Conservation (phyloP, 2,888 invertebrate species). For the Ormyrus pomaceus region DNA sequence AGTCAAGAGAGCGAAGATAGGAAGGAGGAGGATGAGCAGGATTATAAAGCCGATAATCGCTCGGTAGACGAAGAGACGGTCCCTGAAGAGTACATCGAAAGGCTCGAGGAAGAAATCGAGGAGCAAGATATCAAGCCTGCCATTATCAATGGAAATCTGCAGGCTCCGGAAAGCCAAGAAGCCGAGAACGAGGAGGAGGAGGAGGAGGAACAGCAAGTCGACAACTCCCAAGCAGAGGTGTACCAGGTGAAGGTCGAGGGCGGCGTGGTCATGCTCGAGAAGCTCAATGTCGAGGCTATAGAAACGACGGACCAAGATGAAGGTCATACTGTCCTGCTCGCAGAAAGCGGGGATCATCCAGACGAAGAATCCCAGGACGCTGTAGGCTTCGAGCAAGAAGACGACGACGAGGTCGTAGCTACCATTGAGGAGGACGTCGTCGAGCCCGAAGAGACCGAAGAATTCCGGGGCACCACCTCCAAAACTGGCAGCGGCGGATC, state of each 20-base stretch:
- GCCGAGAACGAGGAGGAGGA: conserved; percentile 55
- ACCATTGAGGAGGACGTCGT: conserved; percentile 5
- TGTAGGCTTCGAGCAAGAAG: not conserved
- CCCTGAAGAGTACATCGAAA: not conserved
- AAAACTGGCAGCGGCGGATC: not conserved
- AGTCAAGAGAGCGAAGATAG: conserved; percentile 51
- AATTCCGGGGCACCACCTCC: not conserved
- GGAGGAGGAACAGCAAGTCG: conserved; percentile 48
- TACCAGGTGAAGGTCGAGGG: conserved; percentile 70
- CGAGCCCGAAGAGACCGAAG: conserved; percentile 20
- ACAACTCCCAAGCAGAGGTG: conserved; percentile 59
- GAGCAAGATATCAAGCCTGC: no score
- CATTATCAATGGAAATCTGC: no score
- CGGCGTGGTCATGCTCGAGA: conserved; percentile 67
- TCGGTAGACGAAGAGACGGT: not conserved
- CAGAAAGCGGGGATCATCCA: no score
- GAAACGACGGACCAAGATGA: conserved; percentile 46
- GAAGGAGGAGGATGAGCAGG: conserved; percentile 50
- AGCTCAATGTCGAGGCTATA: conserved; percentile 42
- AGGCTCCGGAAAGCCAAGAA: conserved; percentile 52
- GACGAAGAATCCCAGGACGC: not conserved
- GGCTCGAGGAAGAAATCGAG: not conserved
- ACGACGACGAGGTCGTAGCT: conserved; percentile 46
- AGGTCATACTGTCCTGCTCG: not conserved
- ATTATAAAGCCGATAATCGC: conserved; percentile 54